Conservation (phyloP, 2,888 invertebrate genomes). For the Glaucopsyche alexis region DNA sequence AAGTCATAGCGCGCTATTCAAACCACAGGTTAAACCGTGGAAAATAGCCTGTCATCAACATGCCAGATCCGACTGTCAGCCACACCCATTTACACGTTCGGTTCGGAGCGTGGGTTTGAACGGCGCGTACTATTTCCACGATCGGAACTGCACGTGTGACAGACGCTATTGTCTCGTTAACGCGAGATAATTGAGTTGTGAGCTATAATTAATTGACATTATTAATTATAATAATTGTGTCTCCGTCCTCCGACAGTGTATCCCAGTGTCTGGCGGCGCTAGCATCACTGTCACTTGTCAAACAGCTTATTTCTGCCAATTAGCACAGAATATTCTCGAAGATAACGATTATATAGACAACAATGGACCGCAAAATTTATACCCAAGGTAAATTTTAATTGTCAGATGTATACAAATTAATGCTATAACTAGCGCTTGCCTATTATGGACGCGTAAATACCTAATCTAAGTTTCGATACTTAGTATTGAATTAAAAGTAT, state of each 20-base stretch:
- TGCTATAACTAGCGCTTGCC: too few relatives aligned
- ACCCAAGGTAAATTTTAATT: slow-evolving; percentile 22
- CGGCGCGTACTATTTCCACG: too few relatives aligned
- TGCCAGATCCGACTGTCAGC: too few relatives aligned
- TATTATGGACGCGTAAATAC: too few relatives aligned
- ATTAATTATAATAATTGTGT: slow-evolving; percentile 3
- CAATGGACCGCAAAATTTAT: slow-evolving; percentile 14
- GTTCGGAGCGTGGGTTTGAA: too few relatives aligned
- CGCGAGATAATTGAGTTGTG: slow-evolving; percentile 6
- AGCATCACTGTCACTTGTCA: slow-evolving; percentile 56
- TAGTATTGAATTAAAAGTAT: too few relatives aligned
- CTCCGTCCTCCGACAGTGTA: slow-evolving; percentile 39
- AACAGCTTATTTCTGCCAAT: slow-evolving; percentile 56
- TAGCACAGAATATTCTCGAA: slow-evolving; percentile 55
- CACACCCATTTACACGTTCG: too few relatives aligned
- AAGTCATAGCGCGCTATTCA: too few relatives aligned
- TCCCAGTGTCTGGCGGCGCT: slow-evolving; percentile 60
- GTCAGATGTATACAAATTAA: not conserved
- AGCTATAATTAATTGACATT: slow-evolving; percentile 24
- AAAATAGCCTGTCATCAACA: too few relatives aligned
- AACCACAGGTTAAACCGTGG: not conserved
- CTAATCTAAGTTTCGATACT: too few relatives aligned
- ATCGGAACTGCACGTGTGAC: too few relatives aligned
- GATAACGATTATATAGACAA: slow-evolving; percentile 30
- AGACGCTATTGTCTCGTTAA: not conserved